Evolutionary conservation across 2,888 invertebrate genomes (phyloP), one percentile per base, ranked within the genome.

Genomic region (Torymus auratus): DNA sequence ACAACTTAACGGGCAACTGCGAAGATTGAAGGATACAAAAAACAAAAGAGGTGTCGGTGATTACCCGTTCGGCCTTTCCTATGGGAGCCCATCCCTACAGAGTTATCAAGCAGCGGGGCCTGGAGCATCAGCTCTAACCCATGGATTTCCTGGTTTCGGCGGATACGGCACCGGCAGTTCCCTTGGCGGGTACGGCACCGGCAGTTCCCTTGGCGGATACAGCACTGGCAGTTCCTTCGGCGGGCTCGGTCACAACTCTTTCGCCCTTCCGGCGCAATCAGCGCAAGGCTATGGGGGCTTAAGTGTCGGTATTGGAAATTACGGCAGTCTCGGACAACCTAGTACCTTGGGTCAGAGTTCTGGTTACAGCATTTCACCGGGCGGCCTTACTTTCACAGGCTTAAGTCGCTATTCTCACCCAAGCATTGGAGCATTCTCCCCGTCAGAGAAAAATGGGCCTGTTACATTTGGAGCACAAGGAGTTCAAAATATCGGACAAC

Each of bases 41-140:
- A 89, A 88, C 70, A 91, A 91, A 82, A 87, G 91, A 14, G 90
- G 91, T 1, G 82, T 87, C 17, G 82, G 74, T 4, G 90, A 90
- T 28, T 86, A 86, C 70, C 82, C 85, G 69, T 65, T 76, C 10
- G 68, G 72, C n/a, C 61, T 77, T 20, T 10, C 71, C n/a, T 83
- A 67, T 55, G 75, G 75, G 14, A 71, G 74, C 20, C 20, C 76
- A 58, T 64, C 81, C 10, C 71, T 72, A 28, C 62, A 28, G n/a
- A 50, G 68, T 50, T 72, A 77, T 5, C 81, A 72, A 61, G 53
- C 77, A 12, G 7, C 69, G 3, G 11, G 56, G 1, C 13, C 60
- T 23, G 11, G 3, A 3, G 55, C 41, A 13, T 4, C 60, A 12
- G 4, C 82, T 15, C 69, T 68, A 28, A 14, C 15, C 10, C 52